Percentiles rank a stretch among this genome's conserved stretches.
phyloP scores from a whole-genome alignment of 1,140 invertebrate genomes.

The Coenobita brevimanus region DNA sequence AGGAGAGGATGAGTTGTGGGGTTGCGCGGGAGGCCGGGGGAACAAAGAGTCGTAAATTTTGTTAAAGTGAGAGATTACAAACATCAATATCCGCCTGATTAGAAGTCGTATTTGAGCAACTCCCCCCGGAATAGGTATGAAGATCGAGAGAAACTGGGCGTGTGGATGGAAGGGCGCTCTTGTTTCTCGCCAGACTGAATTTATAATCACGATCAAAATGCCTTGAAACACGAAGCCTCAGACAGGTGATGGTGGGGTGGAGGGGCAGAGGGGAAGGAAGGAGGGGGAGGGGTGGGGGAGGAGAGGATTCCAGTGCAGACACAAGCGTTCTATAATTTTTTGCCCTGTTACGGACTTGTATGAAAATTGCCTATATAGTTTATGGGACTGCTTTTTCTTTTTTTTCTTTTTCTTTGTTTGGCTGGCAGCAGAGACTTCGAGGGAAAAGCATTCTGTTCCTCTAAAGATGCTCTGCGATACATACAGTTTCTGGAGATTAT shows the following conservation, averaged over 20 bases:
- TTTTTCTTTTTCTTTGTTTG: too few species aligned
- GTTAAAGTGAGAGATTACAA: slow-evolving; percentile 65
- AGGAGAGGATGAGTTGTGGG: slow-evolving; percentile 63
- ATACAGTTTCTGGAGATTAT: too few species aligned
- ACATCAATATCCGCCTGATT: slow-evolving; percentile 64
- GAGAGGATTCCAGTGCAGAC: too few species aligned
- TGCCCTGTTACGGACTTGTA: background rate
- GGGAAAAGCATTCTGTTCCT: too few species aligned
- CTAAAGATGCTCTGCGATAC: too few species aligned
- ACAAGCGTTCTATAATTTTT: background rate
- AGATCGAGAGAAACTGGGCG: slow-evolving; percentile 59
- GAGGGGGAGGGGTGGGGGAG: too few species aligned
- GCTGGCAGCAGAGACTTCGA: too few species aligned
- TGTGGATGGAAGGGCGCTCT: slow-evolving; percentile 35
- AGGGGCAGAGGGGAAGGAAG: too few species aligned
- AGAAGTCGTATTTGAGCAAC: slow-evolving; percentile 65
- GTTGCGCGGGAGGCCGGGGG: slow-evolving; percentile 57
- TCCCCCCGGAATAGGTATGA: slow-evolving; percentile 52
- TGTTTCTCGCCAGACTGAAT: slow-evolving; percentile 55
- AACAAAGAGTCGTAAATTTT: slow-evolving; percentile 65
- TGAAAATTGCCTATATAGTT: slow-evolving; percentile 11
- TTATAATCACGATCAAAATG: slow-evolving; percentile 60
- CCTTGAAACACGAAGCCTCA: slow-evolving; percentile 55
- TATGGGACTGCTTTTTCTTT: background rate
- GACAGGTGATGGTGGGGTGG: background rate